Base-by-base conservation (phyloP, 2,888 invertebrate species). In the Odontocerum albicorne region DNA sequence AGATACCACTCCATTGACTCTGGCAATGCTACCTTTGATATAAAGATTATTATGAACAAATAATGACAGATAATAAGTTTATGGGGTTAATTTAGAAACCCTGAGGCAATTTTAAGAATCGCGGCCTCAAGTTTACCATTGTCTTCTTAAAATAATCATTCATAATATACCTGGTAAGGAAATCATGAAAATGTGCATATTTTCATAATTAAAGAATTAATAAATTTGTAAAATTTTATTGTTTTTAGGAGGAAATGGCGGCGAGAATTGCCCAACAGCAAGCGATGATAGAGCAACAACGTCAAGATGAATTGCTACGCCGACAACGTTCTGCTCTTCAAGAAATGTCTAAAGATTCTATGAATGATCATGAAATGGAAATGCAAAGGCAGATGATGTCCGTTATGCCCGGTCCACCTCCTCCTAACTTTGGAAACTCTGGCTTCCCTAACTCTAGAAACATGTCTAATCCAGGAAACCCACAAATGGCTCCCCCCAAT, bases 371-470 rank as follows among this genome's bases (percentile, higher is more conserved):
- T 54, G 65, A 65, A 49, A 58, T 61, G 19, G 66, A 67, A 53
- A 66, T 67, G 64, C 65, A 66, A 55, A 59, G 64, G 8, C 67
- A 67, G 62, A 62, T 66, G 59, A 62, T 65, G 56, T 65, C 63
- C 3, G 65, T 67, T 27, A 63, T 65, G 12, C 61, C 64, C 6
- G 61, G 59, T 6, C 61, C 47, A 17, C 62, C 50, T 4, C 57
- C 55, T 1, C 55, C 59, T 4, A 49, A 50, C 10, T 55, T 44
- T 57, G 57, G 46, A 3, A 31, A 13, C 17, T 27, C 43, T 55
- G 50, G 31, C 55, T 56, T 31, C 16, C 17, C 43, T 36, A 51
- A 42, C 6, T 15, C 36, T 15, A n/a, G 36, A 36, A 36, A 10
- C 13, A 3, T 40, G 19, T 13, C 20, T 8, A 17, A n/a, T 19